A percentile compares a stretch with the other conserved stretches of the same genome.
These are phyloP conservation scores for Agrilus mali DNA, from an alignment of 2,888 invertebrate species.

Conservation along the genomic window DNA sequence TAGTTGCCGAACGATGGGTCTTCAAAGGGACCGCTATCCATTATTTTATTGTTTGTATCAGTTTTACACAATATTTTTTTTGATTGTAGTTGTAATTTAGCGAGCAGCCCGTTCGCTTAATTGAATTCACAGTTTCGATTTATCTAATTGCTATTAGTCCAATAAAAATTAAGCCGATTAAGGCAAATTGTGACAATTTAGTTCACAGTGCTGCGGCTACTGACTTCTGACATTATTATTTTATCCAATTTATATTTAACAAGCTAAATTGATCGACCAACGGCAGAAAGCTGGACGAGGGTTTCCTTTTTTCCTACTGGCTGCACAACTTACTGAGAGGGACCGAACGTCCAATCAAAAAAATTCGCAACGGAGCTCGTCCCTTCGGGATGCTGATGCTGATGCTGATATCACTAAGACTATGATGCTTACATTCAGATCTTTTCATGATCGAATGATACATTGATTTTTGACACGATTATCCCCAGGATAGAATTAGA, in stretches of 20 bases:
- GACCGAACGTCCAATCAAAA: constrained; percentile 9
- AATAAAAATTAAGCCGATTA: constrained; percentile 13
- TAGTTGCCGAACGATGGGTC: constrained; percentile 73
- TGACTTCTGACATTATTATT: constrained; percentile 36
- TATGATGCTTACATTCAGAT: constrained; percentile 5
- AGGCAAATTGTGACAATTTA: constrained; percentile 25
- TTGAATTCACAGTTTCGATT: constrained; percentile 11
- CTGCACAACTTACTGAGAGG: constrained; percentile 5
- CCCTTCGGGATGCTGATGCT: constrained; percentile 5
- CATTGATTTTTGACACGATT: constrained; percentile 7
- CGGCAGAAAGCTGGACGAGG: constrained; percentile 5
- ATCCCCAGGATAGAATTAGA: constrained; percentile 4
- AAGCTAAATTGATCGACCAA: constrained; percentile 27
- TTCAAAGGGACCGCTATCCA: constrained; percentile 63
- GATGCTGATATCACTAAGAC: constrained; percentile 6
- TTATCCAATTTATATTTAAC: constrained; percentile 39
- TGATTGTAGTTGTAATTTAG: constrained; percentile 7
- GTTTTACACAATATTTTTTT: not conserved
- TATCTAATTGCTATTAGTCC: constrained; percentile 24
- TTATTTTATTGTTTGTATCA: constrained; percentile 30
- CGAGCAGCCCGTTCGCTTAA: not conserved
- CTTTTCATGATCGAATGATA: constrained; percentile 7
- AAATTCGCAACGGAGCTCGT: not conserved
- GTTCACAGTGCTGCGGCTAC: constrained; percentile 24
- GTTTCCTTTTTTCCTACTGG: constrained; percentile 10